These are phyloP conservation scores for Danio tinwini DNA, from an alignment of 2,797 vertebrate genomes.

Conservation along the genomic window DNA sequence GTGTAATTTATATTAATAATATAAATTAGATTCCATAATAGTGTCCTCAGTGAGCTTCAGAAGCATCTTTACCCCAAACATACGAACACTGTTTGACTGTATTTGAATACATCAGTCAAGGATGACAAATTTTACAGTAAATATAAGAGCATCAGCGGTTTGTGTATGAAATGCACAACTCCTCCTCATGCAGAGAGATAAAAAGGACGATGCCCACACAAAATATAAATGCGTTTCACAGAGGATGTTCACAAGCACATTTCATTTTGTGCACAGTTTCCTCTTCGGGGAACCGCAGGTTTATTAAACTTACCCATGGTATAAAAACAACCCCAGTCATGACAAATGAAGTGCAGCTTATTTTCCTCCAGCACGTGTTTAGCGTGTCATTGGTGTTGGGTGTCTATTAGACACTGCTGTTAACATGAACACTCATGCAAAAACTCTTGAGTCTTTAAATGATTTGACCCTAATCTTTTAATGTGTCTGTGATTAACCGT, in stretches of 20 bases:
- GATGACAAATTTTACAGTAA: background rate
- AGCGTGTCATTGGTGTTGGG: background rate
- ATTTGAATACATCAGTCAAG: background rate
- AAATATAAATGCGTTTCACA: conserved; percentile 4
- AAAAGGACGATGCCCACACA: background rate
- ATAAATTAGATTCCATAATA: background rate
- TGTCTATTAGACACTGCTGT: background rate
- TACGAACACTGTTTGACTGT: background rate
- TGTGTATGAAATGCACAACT: background rate
- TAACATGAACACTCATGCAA: background rate
- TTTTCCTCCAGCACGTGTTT: background rate
- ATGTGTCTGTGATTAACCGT: conserved; percentile 18
- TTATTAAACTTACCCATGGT: background rate
- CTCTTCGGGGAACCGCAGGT: conserved; percentile 15
- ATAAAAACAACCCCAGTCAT: conserved; percentile 18
- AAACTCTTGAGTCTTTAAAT: background rate
- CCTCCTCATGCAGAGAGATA: background rate
- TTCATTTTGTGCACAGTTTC: background rate
- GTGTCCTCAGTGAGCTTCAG: background rate
- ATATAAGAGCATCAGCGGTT: background rate
- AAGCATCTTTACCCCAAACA: background rate
- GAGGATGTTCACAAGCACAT: conserved; percentile 26
- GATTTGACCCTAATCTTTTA: background rate
- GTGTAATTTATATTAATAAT: background rate
- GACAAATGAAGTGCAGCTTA: background rate